A percentile compares a stretch with the other conserved stretches of the same genome.
phyloP scores from a whole-genome alignment of 2,113 vertebrate species.

The Alectura lathami region DNA sequence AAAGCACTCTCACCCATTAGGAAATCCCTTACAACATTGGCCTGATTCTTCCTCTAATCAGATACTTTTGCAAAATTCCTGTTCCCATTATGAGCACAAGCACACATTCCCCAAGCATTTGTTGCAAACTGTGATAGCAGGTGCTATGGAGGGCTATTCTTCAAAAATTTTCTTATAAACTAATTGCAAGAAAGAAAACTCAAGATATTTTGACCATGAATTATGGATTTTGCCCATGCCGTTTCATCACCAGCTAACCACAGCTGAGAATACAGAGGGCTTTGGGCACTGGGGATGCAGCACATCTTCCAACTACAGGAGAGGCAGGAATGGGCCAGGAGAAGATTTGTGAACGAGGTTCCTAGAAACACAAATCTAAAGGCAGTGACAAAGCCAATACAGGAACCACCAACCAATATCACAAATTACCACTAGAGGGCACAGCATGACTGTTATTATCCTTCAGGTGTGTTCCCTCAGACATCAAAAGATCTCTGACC shows the following conservation, averaged over 20 bases:
- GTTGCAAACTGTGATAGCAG: not conserved
- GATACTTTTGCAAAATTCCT: not conserved
- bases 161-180: not conserved
- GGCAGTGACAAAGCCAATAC: not conserved
- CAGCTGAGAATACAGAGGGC: not conserved
- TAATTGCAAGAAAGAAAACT: not conserved
- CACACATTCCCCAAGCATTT: not conserved
- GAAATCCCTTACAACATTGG: not conserved
- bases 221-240: not conserved
- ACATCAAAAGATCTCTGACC: not conserved
- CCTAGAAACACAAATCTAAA: not conserved
- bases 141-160: not conserved
- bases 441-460: not conserved
- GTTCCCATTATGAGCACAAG: not conserved
- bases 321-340: not conserved
- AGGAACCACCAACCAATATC: fast-evolving
- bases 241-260: not conserved
- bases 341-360: not conserved
- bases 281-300: not conserved
- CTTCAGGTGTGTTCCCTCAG: not conserved
- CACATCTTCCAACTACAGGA: not conserved
- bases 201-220: not conserved
- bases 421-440: constrained; percentile 15
- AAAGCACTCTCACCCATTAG: not conserved
- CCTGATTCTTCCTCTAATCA: not conserved